Evolutionary conservation across 92 coral and sea anemone genomes (phyloP).

Genomic region (Isaurus tuberculatus): DNA sequence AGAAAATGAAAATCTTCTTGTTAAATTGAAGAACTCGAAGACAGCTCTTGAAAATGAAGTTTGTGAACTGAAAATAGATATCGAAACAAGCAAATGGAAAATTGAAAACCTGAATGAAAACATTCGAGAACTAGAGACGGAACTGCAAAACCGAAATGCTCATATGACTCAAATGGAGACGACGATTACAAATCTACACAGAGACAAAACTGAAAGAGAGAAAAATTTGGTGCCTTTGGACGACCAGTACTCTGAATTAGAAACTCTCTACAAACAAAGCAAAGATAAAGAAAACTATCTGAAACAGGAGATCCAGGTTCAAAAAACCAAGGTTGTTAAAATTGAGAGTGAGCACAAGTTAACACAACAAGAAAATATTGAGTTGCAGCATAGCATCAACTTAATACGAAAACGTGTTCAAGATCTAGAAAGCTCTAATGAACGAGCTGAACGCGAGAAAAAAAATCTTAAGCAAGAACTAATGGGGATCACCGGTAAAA

Average conservation of each 20-base stretch:
- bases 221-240: constrained; percentile 53
- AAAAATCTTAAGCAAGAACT: constrained; percentile 80
- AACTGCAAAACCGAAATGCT: constrained; percentile 68
- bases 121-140: constrained; percentile 68
- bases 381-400: constrained; percentile 85
- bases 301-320: constrained; percentile 83
- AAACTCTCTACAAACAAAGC: constrained; percentile 56
- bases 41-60: constrained; percentile 78
- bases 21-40: constrained; percentile 73
- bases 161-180: constrained; percentile 88
- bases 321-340: constrained; percentile 76
- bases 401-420: constrained; percentile 80
- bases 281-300: constrained; percentile 79
- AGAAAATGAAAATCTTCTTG: constrained; percentile 77
- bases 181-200: constrained; percentile 69
- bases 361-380: constrained; percentile 88
- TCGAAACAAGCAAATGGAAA: constrained; percentile 81
- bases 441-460: constrained; percentile 82
- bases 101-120: constrained; percentile 77
- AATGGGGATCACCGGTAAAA: constrained; percentile 69
- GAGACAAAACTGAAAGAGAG: constrained; percentile 68
- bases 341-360: constrained; percentile 84
- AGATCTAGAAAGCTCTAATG: constrained; percentile 77
- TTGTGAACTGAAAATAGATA: constrained; percentile 77
- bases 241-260: constrained; percentile 59